A percentile compares a stretch with the other conserved stretches of the same genome.
phyloP scores from a whole-genome alignment of 2,797 vertebrate genomes.

The Sebastiscus tertius region DNA sequence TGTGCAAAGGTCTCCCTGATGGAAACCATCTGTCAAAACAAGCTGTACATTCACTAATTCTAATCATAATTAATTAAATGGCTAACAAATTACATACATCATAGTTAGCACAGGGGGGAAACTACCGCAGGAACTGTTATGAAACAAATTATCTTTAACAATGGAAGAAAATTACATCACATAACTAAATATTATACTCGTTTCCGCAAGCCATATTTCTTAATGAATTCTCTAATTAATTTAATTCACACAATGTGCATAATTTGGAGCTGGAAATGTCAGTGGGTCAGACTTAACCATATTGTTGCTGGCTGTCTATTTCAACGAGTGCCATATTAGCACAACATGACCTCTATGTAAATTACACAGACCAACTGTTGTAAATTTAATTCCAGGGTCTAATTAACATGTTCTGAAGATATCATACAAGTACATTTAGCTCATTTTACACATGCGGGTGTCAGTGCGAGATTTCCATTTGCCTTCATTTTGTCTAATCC shows the following conservation, averaged over 20 bases:
- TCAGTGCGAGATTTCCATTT: conserved; percentile 67
- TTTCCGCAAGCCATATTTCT: conserved; percentile 90
- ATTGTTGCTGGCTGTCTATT: conserved; percentile 87
- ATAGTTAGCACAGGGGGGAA: conserved; percentile 84
- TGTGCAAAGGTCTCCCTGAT: conserved; percentile 90
- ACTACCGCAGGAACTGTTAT: conserved; percentile 91
- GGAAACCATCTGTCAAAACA: conserved; percentile 94
- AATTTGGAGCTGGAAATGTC: conserved; percentile 92
- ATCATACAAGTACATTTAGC: conserved; percentile 73
- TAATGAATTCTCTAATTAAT: conserved; percentile 98
- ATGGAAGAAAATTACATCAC: conserved; percentile 92
- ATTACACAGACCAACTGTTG: conserved; percentile 81
- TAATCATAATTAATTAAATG: conserved; percentile 98
- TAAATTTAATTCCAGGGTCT: conserved; percentile 80
- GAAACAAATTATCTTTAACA: conserved; percentile 94
- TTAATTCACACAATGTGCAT: conserved; percentile 92
- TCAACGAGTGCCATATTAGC: conserved; percentile 88
- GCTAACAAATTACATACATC: conserved; percentile 96
- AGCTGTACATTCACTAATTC: conserved; percentile 86
- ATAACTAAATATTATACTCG: conserved; percentile 89
- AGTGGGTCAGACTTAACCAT: conserved; percentile 89
- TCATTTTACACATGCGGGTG: conserved; percentile 69
- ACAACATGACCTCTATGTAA: conserved; percentile 91
- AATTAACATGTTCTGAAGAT: conserved; percentile 78
- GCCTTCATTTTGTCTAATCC: conserved; percentile 59